These are phyloP conservation scores for Cheilosia vulpina DNA, from an alignment of 2,888 invertebrate genomes.

Conservation along the genomic window DNA sequence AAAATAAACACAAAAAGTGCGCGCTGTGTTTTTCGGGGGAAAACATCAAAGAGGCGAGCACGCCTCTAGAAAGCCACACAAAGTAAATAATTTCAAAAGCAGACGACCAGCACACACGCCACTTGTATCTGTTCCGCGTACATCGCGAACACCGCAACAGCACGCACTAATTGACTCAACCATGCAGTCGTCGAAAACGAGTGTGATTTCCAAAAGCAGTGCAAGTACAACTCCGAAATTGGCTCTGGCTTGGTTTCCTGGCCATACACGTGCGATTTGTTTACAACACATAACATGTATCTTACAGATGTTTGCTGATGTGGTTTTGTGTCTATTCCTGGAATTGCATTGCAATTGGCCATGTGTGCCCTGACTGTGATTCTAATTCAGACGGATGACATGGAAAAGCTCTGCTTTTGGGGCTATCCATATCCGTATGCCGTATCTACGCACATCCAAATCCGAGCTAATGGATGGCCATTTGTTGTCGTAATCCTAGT, in stretches of 20 bases:
- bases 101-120: conserved; percentile 48
- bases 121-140: conserved; percentile 38
- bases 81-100: conserved; percentile 72
- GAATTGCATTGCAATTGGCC: conserved; percentile 52
- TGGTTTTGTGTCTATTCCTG: conserved; percentile 58
- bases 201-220: conserved; percentile 40
- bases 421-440: not conserved
- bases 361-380: conserved; percentile 43
- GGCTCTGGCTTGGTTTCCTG: conserved; percentile 47
- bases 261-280: conserved; percentile 68
- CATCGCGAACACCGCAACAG: conserved; percentile 18
- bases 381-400: conserved; percentile 53
- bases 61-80: conserved; percentile 64
- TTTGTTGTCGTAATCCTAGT: conserved; percentile 69
- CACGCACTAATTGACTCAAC: conserved; percentile 69
- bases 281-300: conserved; percentile 55
- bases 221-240: conserved; percentile 48
- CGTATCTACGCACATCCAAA: not conserved
- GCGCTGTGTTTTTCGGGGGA: conserved; percentile 27
- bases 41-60: conserved; percentile 64
- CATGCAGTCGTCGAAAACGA: not conserved
- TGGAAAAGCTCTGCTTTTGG: conserved; percentile 25
- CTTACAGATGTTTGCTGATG: conserved; percentile 52
- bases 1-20: conserved; percentile 5
- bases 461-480: conserved; percentile 62